Base-by-base conservation (phyloP, 2,888 invertebrate species). In the Gortyna flavago region DNA sequence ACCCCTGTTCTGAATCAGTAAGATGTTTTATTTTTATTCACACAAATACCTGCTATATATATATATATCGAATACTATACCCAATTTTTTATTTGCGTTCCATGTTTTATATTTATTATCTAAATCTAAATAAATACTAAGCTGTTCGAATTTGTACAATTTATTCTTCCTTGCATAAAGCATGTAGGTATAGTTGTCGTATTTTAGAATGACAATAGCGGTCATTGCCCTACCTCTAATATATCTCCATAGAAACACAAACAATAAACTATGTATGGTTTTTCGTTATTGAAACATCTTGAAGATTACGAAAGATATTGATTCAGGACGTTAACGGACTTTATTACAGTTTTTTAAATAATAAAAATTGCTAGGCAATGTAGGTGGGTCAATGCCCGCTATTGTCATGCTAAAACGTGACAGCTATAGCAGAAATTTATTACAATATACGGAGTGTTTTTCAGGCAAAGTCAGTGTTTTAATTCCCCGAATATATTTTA, bases 71-170 rank as follows among this genome's bases (percentile, higher is more conserved):
- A 54, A 54, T 54, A 54, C 25, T 25, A 11, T 54, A 25, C 25
- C 9, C 54, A 21, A 54, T 9, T 25, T 25, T 25, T 9, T 48
- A 25, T 54, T 25, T 54, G 3, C 25, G 11, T 54, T 54, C 25
- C 1, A 11, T n/a, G 3, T 11, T 21, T 54, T 54, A 18, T 38
- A 61, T 29, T n/a, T 3, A 0, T 38, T 0, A n/a, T 21, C 38
- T 72, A 59, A 38, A n/a, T 21, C 38, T 72, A 59, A 38, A 65
- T 79, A 73, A 72, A 81, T 65, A 79, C 65, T 66, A 74, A 9
- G 74, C 48, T 66, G 73, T 57, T 57, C 41, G 5, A 38, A 71
- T 79, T 73, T 79, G 81, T 81, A 79, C 81, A 81, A 35, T 13
- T 77, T 59, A 81, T 35, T 73, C 21, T 72, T 59, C 0, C 35